A percentile compares a stretch with the other conserved stretches of the same genome.
phyloP scores from a whole-genome alignment of 2,113 vertebrate species.

The Eretmochelys imbricata region DNA sequence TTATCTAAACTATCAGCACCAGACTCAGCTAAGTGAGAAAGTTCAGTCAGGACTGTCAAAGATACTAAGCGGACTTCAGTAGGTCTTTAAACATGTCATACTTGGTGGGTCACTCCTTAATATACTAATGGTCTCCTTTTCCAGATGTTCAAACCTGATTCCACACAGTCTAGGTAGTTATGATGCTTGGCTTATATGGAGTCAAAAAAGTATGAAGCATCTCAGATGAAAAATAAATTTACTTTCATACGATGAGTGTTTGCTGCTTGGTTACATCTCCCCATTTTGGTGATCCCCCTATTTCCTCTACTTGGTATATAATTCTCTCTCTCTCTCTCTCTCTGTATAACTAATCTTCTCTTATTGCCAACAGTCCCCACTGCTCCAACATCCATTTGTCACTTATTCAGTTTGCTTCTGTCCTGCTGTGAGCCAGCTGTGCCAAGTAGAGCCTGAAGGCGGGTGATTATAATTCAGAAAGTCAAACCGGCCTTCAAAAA shows the following conservation, averaged over 20 bases:
- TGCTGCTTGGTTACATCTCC: fast-evolving
- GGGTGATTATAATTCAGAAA: background rate
- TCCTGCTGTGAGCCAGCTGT: background rate
- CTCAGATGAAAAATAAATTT: constrained; percentile 17
- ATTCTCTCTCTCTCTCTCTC: background rate
- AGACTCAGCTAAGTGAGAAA: background rate
- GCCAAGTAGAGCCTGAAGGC: background rate
- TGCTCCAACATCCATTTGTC: background rate
- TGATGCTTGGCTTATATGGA: background rate
- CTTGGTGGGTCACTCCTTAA: background rate
- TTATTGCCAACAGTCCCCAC: background rate
- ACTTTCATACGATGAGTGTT: background rate
- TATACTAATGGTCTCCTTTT: constrained; percentile 21
- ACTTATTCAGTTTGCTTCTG: background rate
- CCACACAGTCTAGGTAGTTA: background rate
- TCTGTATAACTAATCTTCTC: background rate
- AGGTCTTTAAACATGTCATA: background rate
- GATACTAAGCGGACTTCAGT: background rate
- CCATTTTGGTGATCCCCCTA: background rate
- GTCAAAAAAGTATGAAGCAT: background rate
- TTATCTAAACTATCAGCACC: background rate
- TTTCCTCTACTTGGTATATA: background rate
- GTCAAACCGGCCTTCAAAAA: background rate
- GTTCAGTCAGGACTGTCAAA: background rate
- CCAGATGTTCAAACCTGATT: background rate